Conservation (phyloP, 2,797 vertebrate genomes). For the Poeciliopsis paucimaculata region DNA sequence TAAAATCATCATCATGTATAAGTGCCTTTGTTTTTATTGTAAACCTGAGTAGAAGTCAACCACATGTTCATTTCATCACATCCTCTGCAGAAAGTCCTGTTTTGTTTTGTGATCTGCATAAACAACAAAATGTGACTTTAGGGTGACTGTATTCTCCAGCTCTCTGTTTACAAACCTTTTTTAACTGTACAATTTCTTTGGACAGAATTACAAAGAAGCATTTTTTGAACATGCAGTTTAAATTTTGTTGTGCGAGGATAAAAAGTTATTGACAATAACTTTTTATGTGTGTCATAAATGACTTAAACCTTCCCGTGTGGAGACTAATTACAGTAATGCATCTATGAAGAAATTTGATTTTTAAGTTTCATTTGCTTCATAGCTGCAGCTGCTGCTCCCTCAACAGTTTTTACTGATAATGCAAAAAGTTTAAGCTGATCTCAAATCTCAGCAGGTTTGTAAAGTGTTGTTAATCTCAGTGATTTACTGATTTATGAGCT, state of each 20-base stretch:
- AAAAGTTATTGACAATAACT: background rate
- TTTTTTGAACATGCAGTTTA: background rate
- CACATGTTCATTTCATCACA: background rate
- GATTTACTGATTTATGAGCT: background rate
- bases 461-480: background rate
- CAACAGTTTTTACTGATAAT: background rate
- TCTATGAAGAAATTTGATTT: background rate
- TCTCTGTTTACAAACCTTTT: background rate
- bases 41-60: background rate
- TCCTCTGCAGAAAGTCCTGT: background rate
- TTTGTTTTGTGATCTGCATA: background rate
- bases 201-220: background rate
- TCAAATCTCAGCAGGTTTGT: background rate
- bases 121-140: background rate
- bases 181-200: background rate
- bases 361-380: background rate
- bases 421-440: background rate
- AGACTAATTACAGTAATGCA: background rate
- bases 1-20: background rate
- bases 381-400: background rate
- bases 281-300: background rate
- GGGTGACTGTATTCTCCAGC: background rate
- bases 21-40: background rate
- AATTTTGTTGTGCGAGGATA: background rate
- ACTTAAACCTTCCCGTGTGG: background rate